Percentiles rank a stretch among this genome's conserved stretches.
Evolutionary conservation across 1,140 invertebrate genomes (phyloP).

Genomic region (Tetramorium simillimum): DNA sequence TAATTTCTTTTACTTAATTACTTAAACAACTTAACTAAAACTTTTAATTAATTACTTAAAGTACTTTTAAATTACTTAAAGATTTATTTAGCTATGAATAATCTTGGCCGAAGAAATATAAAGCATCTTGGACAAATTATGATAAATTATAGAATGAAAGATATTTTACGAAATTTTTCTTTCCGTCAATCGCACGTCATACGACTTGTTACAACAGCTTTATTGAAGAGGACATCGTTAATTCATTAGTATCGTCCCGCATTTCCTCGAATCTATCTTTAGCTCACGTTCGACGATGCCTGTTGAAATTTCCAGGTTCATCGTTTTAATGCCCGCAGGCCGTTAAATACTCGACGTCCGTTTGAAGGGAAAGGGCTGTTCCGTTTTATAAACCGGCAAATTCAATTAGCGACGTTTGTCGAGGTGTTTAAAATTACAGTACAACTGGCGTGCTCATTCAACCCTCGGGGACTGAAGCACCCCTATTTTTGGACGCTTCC

Average conservation of each 20-base stretch:
- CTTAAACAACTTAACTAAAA: too few species aligned
- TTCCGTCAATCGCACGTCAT: background rate
- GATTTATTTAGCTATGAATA: background rate
- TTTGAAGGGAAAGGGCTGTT: slow-evolving; percentile 33
- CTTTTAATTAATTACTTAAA: too few species aligned
- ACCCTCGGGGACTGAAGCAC: slow-evolving; percentile 58
- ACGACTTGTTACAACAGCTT: background rate
- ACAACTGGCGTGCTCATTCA: slow-evolving; percentile 65
- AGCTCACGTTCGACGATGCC: background rate
- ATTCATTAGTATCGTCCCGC: background rate
- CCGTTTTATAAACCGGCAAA: slow-evolving; percentile 51
- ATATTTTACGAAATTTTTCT: background rate
- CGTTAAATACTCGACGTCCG: background rate
- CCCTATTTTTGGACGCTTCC: slow-evolving; percentile 70
- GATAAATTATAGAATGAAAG: background rate
- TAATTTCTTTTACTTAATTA: background rate
- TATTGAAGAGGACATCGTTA: background rate
- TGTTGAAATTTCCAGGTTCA: slow-evolving; percentile 35
- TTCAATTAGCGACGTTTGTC: slow-evolving; percentile 68
- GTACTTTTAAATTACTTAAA: too few species aligned
- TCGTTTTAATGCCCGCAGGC: slow-evolving; percentile 50
- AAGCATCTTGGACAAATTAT: background rate
- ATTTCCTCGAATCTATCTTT: background rate
- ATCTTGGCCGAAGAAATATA: background rate
- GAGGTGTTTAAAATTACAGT: slow-evolving; percentile 68